Evolutionary conservation across 2,888 invertebrate genomes (phyloP), one percentile per base, ranked within the genome.

Genomic region (Timema podura): DNA sequence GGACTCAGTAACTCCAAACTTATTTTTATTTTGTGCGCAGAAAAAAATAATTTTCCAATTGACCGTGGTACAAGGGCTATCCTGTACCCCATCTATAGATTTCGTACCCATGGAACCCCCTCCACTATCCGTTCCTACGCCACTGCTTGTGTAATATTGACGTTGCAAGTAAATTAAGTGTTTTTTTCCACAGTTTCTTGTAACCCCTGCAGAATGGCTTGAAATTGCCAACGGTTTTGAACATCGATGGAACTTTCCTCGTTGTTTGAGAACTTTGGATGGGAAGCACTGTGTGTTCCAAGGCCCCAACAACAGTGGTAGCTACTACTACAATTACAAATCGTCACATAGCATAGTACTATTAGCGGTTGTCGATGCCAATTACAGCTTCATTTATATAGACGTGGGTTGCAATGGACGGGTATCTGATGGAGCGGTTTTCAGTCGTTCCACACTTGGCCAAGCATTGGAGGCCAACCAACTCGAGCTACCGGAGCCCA

Each of bases 321-420:
- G n/a, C n/a, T n/a, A n/a, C n/a, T n/a, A n/a, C n/a, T n/a, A n/a
- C n/a, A n/a, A n/a, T n/a, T n/a, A n/a, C n/a, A n/a, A n/a, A n/a
- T n/a, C n/a, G n/a, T 15, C 54, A 54, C 54, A 54, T 13, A 54
- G 54, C 2, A 5, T 54, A 15, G 54, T 54, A 13, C n/a, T 54
- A 7, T 11, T 57, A 8, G 57, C 57, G 9, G 57, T 13, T 11
- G 57, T 57, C 6, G 57, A 57, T 57, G 9, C 5, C 57, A 57
- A 57, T 8, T 57, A 57, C 57, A 57, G 13, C 5, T 57, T 57
- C 57, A 57, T n/a, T 30, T 57, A 57, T 30, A 57, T 57, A 11
- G 57, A 57, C 15, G 57, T n/a, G 13, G 57, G 57, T 9, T 57
- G 57, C 13, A 57, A n/a, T 57, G 57, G 57, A 57, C n/a, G n/a